Base-by-base conservation (phyloP, 1,140 invertebrate genomes). In the Aphelinus atriplicis region DNA sequence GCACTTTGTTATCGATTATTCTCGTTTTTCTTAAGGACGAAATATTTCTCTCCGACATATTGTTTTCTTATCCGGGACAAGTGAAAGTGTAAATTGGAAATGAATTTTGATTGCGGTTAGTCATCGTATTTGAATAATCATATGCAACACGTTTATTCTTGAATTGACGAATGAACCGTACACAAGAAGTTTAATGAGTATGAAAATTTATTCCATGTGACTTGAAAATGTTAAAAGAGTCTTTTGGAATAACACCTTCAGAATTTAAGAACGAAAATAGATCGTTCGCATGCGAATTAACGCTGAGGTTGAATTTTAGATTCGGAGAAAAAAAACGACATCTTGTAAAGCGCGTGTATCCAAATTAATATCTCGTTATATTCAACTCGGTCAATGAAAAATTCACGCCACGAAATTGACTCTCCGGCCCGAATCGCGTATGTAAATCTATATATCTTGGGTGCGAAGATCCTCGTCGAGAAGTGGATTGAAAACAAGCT, bases 1-100 rank as follows among this genome's bases (percentile, higher is more conserved):
- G 26, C 26, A 26, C 26, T 26, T 26, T 26, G 26, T 26, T 26
- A 26, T 26, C 26, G 26, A 26, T 26, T 26, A 26, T 26, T 26
- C 26, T 26, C 26, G 26, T 26, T 26, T 26, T 26, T 26, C 26
- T 73, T 78, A 79, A 79, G 78, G 79, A 75, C 78, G 79, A 58
- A 58, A 42, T 58, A n/a, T 42, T 58, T 58, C n/a, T 58, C 57
- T 58, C 26, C n/a, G 57, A 48, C 62, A 55, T 48, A 45, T 3
- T n/a, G 10, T 75, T 65, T 56, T 56, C 58, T 56, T 47, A 26
- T 57, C 65, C 50, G 45, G 55, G 4, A 69, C 66, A 64, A 75
- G 66, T 75, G 66, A 75, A 70, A 70, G 73, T 50, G 7, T 57
- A 70, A 75, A 64, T 70, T 75, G 45, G 43, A 64, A 47, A 7